phyloP scores from a whole-genome alignment of 2,888 invertebrate species.

The Sarcophaga carnaria region DNA sequence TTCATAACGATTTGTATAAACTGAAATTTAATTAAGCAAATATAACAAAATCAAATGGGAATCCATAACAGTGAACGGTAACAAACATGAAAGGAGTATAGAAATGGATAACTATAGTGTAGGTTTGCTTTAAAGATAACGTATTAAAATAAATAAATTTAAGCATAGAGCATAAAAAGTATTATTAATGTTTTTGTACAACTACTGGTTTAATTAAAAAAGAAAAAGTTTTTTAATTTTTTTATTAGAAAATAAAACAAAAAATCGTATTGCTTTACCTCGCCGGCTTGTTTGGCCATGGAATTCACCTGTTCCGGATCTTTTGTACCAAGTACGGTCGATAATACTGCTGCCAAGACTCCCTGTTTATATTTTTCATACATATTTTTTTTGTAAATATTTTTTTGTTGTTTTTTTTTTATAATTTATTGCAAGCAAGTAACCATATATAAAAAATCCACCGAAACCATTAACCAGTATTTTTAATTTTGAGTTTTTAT shows the following conservation, averaged over 20 bases:
- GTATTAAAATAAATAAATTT: constrained; percentile 47
- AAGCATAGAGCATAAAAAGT: neutral
- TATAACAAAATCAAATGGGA: constrained; percentile 29
- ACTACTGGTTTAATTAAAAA: constrained; percentile 49
- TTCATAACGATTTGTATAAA: constrained; percentile 96
- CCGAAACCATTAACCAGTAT: constrained; percentile 68
- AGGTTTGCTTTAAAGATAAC: constrained; percentile 71
- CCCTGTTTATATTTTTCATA: constrained; percentile 85
- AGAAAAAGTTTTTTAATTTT: neutral
- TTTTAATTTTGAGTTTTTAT: constrained; percentile 59
- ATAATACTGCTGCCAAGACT: constrained; percentile 95
- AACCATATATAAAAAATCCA: constrained; percentile 65
- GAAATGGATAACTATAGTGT: constrained; percentile 63
- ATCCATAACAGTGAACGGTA: constrained; percentile 7
- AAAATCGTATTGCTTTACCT: constrained; percentile 86
- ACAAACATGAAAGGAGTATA: constrained; percentile 44
- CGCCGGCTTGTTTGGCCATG: constrained; percentile 97
- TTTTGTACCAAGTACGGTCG: constrained; percentile 94
- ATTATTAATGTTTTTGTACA: constrained; percentile 32
- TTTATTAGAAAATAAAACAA: constrained; percentile 12
- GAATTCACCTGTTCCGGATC: constrained; percentile 95
- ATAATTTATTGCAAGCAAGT: constrained; percentile 81
- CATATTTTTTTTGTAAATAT: neutral
- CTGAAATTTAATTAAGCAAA: constrained; percentile 82
- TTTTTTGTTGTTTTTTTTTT: constrained; percentile 64